Evolutionary conservation across 2,797 vertebrate species (phyloP), one percentile per base, ranked within the genome.

Genomic region (Meriones psammophilus): DNA sequence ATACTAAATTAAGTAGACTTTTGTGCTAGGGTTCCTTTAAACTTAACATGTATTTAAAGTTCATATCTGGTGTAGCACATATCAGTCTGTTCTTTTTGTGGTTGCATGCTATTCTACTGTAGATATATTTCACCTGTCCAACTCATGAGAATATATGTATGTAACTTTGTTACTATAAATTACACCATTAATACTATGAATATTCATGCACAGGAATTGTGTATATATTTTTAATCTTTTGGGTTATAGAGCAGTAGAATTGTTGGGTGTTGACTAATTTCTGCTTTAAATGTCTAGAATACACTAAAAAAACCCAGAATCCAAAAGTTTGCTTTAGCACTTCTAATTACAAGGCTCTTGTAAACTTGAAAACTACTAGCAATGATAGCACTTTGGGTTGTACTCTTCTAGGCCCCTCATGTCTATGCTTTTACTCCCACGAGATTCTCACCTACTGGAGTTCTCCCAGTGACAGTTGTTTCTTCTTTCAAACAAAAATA

Each of bases 231-330:
- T 96, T 73, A 93, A 56, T 28, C 90, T 15, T 86, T 71, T 8
- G 30, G 78, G 78, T 74, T 14, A 80, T 18, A 91, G n/a, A 54
- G n/a, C n/a, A 91, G 69, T 54, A 17, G 33, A 94, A 86, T 1
- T 81, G n/a, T 28, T 89, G 15, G 10, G 30, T 80, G 18, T 89
- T 85, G 88, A 88, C 7, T 4, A 85, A 76, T 90, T 36, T 81
- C 73, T 39, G 91, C 81, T 39, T 89, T 86, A 74, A 85, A 17
- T 69, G 8, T 89, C 18, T 88, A 20, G 77, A n/a, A 2, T 7
- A 90, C 17, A 93, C 89, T 84, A 74, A 93, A 95, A 93, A 96
- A 85, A 77, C 50, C 5, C 39, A 96, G 81, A 80, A 60, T 92
- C 13, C 22, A 76, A 71, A 95, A 42, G 10, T 87, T 73, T 94